Conservation (phyloP, 1,140 invertebrate species). For the Acromyrmex charruanus region DNA sequence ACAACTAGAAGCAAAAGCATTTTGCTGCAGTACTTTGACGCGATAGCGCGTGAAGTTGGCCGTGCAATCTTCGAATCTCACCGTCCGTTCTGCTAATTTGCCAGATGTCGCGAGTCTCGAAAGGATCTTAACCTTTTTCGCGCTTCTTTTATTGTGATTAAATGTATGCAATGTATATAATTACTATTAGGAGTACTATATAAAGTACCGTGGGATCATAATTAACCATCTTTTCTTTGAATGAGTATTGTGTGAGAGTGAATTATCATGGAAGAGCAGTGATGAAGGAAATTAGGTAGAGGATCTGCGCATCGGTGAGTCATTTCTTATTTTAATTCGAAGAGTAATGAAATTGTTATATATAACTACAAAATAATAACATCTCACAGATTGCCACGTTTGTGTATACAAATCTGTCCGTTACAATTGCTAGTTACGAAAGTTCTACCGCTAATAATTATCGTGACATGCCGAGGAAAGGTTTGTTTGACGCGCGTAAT, state of each 20-base stretch:
- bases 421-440: background rate
- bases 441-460: constrained; percentile 16
- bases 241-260: background rate
- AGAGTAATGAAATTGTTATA: constrained; percentile 6
- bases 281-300: background rate
- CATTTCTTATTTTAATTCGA: constrained; percentile 16
- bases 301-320: background rate
- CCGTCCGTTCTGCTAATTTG: background rate
- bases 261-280: background rate
- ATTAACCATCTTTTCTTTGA: background rate
- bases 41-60: background rate
- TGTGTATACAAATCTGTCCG: constrained; percentile 1
- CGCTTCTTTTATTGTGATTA: background rate
- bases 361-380: constrained; percentile 13
- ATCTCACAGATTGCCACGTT: background rate
- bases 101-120: background rate
- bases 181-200: background rate
- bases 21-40: too few relatives aligned
- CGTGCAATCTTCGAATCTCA: background rate
- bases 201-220: background rate
- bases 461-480: background rate
- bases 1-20: background rate
- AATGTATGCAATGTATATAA: background rate
- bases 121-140: background rate
- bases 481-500: constrained; percentile 22